phyloP scores from a whole-genome alignment of 2,113 vertebrate genomes.

The Silurus asotus region DNA sequence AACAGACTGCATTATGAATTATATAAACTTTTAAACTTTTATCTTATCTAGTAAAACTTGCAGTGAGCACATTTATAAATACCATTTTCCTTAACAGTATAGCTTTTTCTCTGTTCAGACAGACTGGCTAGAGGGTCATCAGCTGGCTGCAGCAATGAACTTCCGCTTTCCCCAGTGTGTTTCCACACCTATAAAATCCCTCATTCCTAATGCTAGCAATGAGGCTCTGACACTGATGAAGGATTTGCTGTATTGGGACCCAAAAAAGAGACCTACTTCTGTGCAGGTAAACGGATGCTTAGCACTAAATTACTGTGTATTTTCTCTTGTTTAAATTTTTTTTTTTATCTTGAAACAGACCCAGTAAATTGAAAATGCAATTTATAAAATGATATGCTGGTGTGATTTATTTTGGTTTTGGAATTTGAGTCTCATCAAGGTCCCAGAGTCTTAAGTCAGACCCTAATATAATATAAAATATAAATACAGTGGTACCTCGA shows the following conservation, averaged over 20 bases:
- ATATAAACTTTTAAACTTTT: too few relatives aligned
- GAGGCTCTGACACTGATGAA: constrained; percentile 90
- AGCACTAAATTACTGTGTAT: not conserved
- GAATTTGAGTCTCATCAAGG: too few relatives aligned
- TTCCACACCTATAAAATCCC: constrained; percentile 90
- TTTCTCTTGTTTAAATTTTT: not conserved
- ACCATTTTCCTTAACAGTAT: not conserved
- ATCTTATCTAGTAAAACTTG: not conserved
- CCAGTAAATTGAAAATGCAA: not conserved
- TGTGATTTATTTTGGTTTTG: not conserved
- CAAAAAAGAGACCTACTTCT: constrained; percentile 92
- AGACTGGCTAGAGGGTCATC: constrained; percentile 94
- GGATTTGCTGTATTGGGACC: constrained; percentile 90
- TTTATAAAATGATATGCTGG: not conserved
- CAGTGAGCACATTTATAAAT: not conserved
- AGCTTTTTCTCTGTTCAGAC: constrained; percentile 68
- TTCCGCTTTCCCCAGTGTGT: constrained; percentile 96
- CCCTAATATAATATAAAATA: too few relatives aligned
- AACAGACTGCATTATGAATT: too few relatives aligned
- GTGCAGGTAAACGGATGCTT: constrained; percentile 77
- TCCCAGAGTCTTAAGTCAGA: too few relatives aligned
- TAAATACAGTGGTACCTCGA: too few relatives aligned
- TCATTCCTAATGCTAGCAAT: constrained; percentile 93
- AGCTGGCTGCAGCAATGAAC: constrained; percentile 90
- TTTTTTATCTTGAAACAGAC: not conserved